Conservation (phyloP, 1,140 invertebrate species). For the Saccostrea echinata region DNA sequence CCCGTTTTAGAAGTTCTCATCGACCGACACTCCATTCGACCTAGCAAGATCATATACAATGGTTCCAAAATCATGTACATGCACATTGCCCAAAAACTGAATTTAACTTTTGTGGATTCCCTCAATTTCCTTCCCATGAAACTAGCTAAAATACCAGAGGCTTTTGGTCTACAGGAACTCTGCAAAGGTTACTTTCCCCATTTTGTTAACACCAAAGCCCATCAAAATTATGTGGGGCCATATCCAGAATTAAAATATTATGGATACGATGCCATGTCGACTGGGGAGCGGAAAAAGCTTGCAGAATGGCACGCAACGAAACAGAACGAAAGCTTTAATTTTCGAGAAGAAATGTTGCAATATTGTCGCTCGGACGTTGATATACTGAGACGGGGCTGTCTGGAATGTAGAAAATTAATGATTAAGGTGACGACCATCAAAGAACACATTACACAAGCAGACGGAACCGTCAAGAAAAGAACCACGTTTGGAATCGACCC, state of each 20-base stretch:
- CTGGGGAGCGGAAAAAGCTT: slow-evolving; percentile 32
- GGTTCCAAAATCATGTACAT: slow-evolving; percentile 3
- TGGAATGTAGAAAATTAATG: slow-evolving; percentile 43
- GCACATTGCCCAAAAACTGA: background rate
- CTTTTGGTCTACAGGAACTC: slow-evolving; percentile 51
- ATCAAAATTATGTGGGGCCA: slow-evolving; percentile 49
- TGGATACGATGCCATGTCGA: slow-evolving; percentile 46
- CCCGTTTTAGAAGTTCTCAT: background rate
- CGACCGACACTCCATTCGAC: background rate
- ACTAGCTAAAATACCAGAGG: slow-evolving; percentile 50
- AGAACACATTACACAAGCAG: background rate
- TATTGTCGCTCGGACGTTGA: slow-evolving; percentile 55
- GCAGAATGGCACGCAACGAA: slow-evolving; percentile 51
- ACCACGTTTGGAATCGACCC: slow-evolving; percentile 43
- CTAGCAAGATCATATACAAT: background rate
- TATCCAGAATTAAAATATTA: slow-evolving; percentile 48
- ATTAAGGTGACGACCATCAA: slow-evolving; percentile 36
- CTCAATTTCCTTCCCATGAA: slow-evolving; percentile 56
- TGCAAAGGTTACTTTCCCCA: slow-evolving; percentile 59
- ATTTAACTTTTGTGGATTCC: slow-evolving; percentile 49
- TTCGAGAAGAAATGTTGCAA: slow-evolving; percentile 45
- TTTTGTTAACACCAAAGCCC: slow-evolving; percentile 53
- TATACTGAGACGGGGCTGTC: slow-evolving; percentile 51
- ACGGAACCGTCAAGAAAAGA: background rate
- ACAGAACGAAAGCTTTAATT: slow-evolving; percentile 41